Evolutionary conservation across 1,140 invertebrate genomes (phyloP).

Genomic region (Tetramorium parvispinum): DNA sequence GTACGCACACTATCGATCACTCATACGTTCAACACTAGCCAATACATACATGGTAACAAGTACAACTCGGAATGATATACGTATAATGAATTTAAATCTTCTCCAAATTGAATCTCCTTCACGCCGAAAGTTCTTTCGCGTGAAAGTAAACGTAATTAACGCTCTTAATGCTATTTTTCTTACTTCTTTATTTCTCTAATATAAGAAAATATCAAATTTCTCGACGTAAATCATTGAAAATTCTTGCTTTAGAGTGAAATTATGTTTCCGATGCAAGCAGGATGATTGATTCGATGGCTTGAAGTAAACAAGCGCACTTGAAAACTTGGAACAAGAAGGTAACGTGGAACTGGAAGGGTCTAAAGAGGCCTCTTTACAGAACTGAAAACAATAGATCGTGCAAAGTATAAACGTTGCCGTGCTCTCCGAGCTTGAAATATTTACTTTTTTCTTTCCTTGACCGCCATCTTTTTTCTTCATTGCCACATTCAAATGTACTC

Average conservation of each 20-base stretch:
- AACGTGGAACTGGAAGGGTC: constrained; percentile 43
- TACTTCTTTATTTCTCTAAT: background rate
- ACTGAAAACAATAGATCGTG: constrained; percentile 66
- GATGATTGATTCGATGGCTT: constrained; percentile 62
- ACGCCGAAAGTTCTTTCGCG: background rate
- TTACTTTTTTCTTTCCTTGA: constrained; percentile 52
- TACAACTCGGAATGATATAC: constrained; percentile 23
- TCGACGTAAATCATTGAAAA: background rate
- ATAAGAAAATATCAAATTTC: background rate
- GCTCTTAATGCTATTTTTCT: background rate
- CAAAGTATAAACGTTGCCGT: constrained; percentile 14
- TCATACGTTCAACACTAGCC: constrained; percentile 5
- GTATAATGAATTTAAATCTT: constrained; percentile 31
- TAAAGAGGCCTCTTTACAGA: constrained; percentile 70
- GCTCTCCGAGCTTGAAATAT: constrained; percentile 61
- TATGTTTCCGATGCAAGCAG: background rate
- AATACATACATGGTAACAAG: background rate
- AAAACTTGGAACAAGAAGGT: constrained; percentile 55
- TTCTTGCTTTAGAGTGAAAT: background rate
- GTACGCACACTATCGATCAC: constrained; percentile 62
- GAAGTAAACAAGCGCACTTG: constrained; percentile 68
- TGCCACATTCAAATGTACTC: background rate
- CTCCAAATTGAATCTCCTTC: background rate
- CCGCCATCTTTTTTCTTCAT: background rate
- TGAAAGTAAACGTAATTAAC: background rate